Base-by-base conservation (phyloP, 2,888 invertebrate genomes). In the Protophormia terraenovae region DNA sequence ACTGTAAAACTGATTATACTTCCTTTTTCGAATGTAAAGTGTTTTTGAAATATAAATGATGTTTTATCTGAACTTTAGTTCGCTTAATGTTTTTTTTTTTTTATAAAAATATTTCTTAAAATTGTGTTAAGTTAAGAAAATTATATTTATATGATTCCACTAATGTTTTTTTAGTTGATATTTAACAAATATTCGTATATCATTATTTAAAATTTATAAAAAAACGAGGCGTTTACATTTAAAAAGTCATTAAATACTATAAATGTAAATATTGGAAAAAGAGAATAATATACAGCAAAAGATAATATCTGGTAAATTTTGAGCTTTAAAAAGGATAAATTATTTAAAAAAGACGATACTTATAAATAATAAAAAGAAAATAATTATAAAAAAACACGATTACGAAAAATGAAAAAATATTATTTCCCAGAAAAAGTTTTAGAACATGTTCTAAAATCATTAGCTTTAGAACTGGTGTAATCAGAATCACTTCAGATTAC, bases 151-250 rank as follows among this genome's bases (percentile, higher is more conserved):
- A 35, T 62, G 47, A 14, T 64, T 53, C 19, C 16, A 14, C 41
- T 82, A 82, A 76, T 64, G 55, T 53, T n/a, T 27, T 69, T 71
- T 82, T 82, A 82, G 53, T 41, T 82, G 55, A 41, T 41, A 75
- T 69, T 81, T 69, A 45, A 35, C 16, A 67, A 22, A 58, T 78
- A 32, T 47, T 29, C 14, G 27, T 35, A 45, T 29, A 58, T 58
- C 29, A 32, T 58, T 58, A 53, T 24, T 24, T 53, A 24, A 53
- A 53, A 12, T 10, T 19, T n/a, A n/a, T n/a, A n/a, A n/a, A 19
- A 2, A 0, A 24, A 24, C 3, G 24, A 53, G 47, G 3, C 8
- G 19, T 14, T 41, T 41, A n/a, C 14, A 41, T 41, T n/a, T 5
- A n/a, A 41, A 5, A 5, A 41, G n/a, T 12, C 12, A 38, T 3